A percentile compares a stretch with the other conserved stretches of the same genome.
Evolutionary conservation across 2,888 invertebrate genomes (phyloP).

Genomic region (Platycheirus rosarum): DNA sequence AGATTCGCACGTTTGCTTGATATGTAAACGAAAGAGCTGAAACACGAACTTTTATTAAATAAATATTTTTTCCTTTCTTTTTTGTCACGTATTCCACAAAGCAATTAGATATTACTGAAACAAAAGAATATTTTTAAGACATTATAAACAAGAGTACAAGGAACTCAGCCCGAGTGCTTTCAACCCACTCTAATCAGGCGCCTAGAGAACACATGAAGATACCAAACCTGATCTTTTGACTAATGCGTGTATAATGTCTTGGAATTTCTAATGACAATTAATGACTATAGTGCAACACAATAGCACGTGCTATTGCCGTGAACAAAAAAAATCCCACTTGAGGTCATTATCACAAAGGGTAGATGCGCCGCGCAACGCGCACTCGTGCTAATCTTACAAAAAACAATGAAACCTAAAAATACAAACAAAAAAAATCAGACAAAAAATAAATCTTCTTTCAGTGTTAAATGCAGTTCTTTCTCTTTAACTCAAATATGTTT

Average conservation of each 20-base stretch:
- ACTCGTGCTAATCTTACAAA: background rate
- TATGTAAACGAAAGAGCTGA: conserved; percentile 59
- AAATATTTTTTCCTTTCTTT: background rate
- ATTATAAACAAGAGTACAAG: conserved; percentile 10
- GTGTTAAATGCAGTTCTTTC: conserved; percentile 35
- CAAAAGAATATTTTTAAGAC: background rate
- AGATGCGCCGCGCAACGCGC: conserved; percentile 24
- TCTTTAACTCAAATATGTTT: conserved; percentile 52
- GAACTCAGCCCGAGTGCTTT: conserved; percentile 21
- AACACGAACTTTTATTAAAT: conserved; percentile 37
- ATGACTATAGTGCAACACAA: conserved; percentile 7
- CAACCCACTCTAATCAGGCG: conserved; percentile 26
- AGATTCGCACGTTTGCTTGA: background rate
- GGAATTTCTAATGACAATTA: conserved; percentile 25
- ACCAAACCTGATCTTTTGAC: conserved; percentile 20
- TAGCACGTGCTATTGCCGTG: conserved; percentile 57
- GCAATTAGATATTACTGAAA: conserved; percentile 1
- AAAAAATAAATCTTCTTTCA: conserved; percentile 15
- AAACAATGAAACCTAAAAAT: conserved; percentile 12
- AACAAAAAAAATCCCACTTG: conserved; percentile 55
- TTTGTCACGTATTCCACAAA: background rate
- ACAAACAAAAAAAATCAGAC: conserved; percentile 15
- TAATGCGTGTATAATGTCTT: conserved; percentile 31
- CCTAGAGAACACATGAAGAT: background rate
- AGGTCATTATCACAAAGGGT: conserved; percentile 74